Percentiles rank a stretch among this genome's conserved stretches.
Evolutionary conservation across 1,140 invertebrate species (phyloP).

Genomic region (Meloidogyne exigua): DNA sequence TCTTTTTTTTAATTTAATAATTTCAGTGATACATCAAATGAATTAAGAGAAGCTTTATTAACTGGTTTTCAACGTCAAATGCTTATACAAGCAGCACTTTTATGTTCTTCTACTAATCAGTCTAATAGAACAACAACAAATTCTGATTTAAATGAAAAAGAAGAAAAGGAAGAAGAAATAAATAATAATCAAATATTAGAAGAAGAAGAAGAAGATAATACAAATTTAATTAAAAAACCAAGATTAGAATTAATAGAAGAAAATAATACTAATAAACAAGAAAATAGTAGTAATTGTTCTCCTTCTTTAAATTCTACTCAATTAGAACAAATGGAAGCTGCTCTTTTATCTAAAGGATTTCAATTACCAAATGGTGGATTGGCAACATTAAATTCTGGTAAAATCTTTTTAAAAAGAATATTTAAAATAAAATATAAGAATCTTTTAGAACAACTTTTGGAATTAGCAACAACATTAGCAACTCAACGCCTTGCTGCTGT

Average conservation of each 20-base stretch:
- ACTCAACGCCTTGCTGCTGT: slow-evolving; percentile 16
- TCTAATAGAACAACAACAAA: neutral
- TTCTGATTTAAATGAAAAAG: slow-evolving; percentile 12
- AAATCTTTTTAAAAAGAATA: neutral
- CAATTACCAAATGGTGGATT: slow-evolving; percentile 19
- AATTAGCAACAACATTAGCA: slow-evolving; percentile 13
- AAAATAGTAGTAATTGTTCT: neutral
- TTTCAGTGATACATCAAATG: neutral
- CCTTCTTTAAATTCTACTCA: slow-evolving; percentile 4
- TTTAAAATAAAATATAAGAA: too few relatives aligned
- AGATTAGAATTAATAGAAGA: neutral
- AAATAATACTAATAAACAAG: too few relatives aligned
- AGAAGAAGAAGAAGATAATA: neutral
- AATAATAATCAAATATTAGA: too few relatives aligned
- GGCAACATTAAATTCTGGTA: slow-evolving; percentile 12
- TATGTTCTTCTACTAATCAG: slow-evolving; percentile 8
- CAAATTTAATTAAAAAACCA: slow-evolving; percentile 5
- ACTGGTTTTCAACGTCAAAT: slow-evolving; percentile 26
- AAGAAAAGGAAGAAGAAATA: neutral
- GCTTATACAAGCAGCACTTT: slow-evolving; percentile 20
- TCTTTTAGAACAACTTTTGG: slow-evolving; percentile 16
- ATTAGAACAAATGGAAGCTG: slow-evolving; percentile 10
- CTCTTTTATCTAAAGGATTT: slow-evolving; percentile 16
- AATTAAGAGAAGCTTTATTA: slow-evolving; percentile 16
- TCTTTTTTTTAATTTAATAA: too few relatives aligned